These are phyloP conservation scores for Tapirus indicus DNA, from an alignment of 2,797 vertebrate genomes.

Conservation along the genomic window DNA sequence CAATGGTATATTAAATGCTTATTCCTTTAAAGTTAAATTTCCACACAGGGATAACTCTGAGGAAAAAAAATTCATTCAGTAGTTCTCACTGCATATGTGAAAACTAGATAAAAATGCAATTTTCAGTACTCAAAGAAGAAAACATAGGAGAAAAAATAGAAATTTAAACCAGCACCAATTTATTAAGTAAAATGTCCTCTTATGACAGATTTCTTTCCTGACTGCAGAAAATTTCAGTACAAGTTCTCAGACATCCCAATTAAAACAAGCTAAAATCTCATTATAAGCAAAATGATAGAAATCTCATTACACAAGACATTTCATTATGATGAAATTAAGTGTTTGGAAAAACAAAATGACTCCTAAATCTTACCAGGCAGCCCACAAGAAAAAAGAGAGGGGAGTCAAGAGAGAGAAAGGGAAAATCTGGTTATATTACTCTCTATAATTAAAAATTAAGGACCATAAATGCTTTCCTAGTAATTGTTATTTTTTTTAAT, in stretches of 20 bases:
- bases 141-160: not conserved
- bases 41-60: not conserved
- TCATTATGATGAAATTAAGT: not conserved
- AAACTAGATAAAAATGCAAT: conserved; percentile 18
- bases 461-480: not conserved
- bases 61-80: not conserved
- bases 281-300: not conserved
- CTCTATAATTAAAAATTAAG: not conserved
- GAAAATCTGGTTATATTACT: not conserved
- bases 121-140: not conserved
- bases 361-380: not conserved
- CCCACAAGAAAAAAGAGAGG: not conserved
- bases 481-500: not conserved
- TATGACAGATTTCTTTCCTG: not conserved
- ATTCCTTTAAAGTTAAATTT: not conserved
- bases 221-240: not conserved
- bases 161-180: not conserved
- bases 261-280: not conserved
- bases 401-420: not conserved
- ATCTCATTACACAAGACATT: not conserved
- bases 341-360: not conserved
- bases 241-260: conserved; percentile 13
- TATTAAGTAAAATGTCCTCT: not conserved
- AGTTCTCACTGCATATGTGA: not conserved
- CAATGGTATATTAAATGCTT: not conserved